These are phyloP conservation scores for Rhaphigaster nebulosa DNA, from an alignment of 2,888 invertebrate species.

Conservation along the genomic window DNA sequence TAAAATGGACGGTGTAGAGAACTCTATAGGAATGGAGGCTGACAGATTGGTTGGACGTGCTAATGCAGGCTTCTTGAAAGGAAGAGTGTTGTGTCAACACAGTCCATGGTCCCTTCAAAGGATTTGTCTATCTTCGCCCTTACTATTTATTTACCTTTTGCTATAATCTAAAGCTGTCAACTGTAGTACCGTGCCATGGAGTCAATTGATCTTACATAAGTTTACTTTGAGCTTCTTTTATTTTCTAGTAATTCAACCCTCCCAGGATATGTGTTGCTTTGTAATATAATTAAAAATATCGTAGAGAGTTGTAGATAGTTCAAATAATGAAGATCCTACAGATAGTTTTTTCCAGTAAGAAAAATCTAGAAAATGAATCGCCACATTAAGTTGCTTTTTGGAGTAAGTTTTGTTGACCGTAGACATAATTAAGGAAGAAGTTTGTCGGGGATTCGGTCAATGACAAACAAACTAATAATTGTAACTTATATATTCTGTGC, in stretches of 20 bases:
- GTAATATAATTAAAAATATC: too few relatives aligned
- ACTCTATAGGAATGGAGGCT: slow-evolving; percentile 7
- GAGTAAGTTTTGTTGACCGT: too few relatives aligned
- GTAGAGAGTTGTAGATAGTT: too few relatives aligned
- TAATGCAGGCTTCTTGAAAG: slow-evolving; percentile 31
- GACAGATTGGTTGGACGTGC: not conserved
- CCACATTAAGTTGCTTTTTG: too few relatives aligned
- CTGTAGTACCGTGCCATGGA: not conserved
- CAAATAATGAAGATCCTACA: too few relatives aligned
- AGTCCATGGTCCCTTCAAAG: not conserved
- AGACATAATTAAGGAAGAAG: too few relatives aligned
- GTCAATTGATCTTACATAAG: not conserved
- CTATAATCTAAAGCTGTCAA: not conserved
- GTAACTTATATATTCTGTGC: too few relatives aligned
- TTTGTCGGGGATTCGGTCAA: too few relatives aligned
- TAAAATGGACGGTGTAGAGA: slow-evolving; percentile 20
- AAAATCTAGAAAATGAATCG: too few relatives aligned
- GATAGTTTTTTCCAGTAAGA: too few relatives aligned
- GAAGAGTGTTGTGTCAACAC: not conserved
- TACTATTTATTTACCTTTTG: slow-evolving; percentile 1
- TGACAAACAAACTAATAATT: too few relatives aligned
- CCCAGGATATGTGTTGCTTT: too few relatives aligned
- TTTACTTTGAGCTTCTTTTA: not conserved
- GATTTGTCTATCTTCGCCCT: not conserved
- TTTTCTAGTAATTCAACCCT: not conserved